These are phyloP conservation scores for Zaprionus tsacasi DNA, from an alignment of 1,140 invertebrate species.

Conservation along the genomic window DNA sequence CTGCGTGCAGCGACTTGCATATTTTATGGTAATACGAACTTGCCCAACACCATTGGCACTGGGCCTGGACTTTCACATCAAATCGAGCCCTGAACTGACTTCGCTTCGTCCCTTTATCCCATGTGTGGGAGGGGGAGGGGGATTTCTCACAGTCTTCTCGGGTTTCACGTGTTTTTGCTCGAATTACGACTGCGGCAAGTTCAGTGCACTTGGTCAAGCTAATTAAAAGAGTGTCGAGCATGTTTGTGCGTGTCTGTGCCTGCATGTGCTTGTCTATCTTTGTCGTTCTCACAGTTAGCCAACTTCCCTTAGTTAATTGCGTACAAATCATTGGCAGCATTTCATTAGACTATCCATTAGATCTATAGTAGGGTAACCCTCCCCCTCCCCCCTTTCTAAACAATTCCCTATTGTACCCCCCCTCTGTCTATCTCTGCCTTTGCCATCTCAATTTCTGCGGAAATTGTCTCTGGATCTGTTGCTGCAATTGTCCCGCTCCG, in stretches of 20 bases:
- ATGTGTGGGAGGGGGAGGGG: not conserved
- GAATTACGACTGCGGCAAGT: slow-evolving; percentile 60
- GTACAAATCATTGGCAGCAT: slow-evolving; percentile 43
- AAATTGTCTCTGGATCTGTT: slow-evolving; percentile 42
- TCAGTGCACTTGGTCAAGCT: slow-evolving; percentile 57
- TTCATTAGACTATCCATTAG: slow-evolving; percentile 54
- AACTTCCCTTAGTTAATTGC: slow-evolving; percentile 47
- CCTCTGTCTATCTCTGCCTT: slow-evolving; percentile 7
- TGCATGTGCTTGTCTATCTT: not conserved
- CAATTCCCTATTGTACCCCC: not conserved
- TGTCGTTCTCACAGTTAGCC: slow-evolving; percentile 42
- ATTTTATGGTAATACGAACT: slow-evolving; percentile 77
- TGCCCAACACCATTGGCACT: slow-evolving; percentile 24
- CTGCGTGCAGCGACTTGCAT: slow-evolving; percentile 67
- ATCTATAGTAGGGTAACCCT: slow-evolving; percentile 31
- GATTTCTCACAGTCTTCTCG: slow-evolving; percentile 67
- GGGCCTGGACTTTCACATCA: slow-evolving; percentile 59
- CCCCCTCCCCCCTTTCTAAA: not conserved
- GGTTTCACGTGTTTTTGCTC: slow-evolving; percentile 60
- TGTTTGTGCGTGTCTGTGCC: slow-evolving; percentile 1
- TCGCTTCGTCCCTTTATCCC: not conserved
- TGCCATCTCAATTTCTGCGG: slow-evolving; percentile 50
- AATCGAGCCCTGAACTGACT: not conserved
- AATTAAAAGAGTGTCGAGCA: slow-evolving; percentile 54
- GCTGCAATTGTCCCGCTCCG: slow-evolving; percentile 13